Evolutionary conservation across 2,113 vertebrate species (phyloP).

Genomic region (Sebastes schlegelii): DNA sequence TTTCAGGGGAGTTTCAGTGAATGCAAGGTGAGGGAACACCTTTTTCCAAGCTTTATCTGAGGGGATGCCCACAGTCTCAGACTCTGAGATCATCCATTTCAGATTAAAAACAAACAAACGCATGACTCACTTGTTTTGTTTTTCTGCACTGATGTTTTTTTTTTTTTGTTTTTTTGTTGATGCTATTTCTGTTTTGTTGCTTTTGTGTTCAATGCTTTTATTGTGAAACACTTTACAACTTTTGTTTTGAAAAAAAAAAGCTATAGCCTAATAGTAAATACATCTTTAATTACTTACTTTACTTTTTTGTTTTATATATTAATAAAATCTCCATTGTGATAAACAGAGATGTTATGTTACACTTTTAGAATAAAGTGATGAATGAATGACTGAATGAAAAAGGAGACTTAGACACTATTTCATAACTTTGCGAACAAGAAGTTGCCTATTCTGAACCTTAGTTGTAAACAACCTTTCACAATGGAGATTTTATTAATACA

Average conservation of each 20-base stretch:
- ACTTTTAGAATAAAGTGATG: not conserved
- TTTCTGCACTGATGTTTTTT: not conserved
- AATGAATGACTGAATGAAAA: not conserved
- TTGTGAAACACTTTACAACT: not conserved
- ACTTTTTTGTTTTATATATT: not conserved
- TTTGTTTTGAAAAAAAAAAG: not conserved
- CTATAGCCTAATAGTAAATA: not conserved
- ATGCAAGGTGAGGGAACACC: not conserved
- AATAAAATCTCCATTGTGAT: not conserved
- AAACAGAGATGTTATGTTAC: not conserved
- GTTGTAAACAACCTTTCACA: too few species aligned
- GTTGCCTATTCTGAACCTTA: too few species aligned
- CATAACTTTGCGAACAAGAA: too few species aligned
- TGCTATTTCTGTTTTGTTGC: not conserved
- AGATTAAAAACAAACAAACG: not conserved
- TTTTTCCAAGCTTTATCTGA: too few species aligned
- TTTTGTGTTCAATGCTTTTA: not conserved
- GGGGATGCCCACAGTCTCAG: too few species aligned
- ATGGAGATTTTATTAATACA: not conserved
- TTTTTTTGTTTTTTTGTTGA: not conserved
- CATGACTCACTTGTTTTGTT: too few species aligned
- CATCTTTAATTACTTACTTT: not conserved
- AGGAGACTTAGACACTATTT: too few species aligned
- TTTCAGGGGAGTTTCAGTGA: not conserved
- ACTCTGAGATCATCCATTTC: not conserved